Base-by-base conservation (phyloP, 2,113 vertebrate genomes). In the Okapia johnstoni region DNA sequence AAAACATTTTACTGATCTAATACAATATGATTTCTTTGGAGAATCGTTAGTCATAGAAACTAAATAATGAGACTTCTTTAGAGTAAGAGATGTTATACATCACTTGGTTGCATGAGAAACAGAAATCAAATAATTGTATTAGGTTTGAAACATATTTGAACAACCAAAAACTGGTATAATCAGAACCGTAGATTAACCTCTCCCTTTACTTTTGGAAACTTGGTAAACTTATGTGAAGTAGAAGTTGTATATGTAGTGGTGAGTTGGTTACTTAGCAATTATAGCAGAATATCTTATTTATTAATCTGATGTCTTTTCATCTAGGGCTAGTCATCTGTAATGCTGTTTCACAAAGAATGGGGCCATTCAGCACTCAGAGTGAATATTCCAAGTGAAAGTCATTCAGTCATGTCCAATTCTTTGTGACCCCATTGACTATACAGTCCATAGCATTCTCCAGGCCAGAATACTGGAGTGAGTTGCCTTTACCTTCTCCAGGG, bases 101-200 rank as follows among this genome's bases (percentile, higher is more conserved):
- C 23, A 54, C 66, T 80, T 84, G 93, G 81, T 93, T 87, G 25
- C 36, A 83, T 13, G 14, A 84, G 40, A 95, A 94, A 90, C 21
- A 73, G 7, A 90, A 92, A 87, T 87, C 15, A 93, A 80, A 77
- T 77, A 77, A 63, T 93, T 83, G 25, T 19, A 25, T 97, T 88
- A 66, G 15, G 77, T 90, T 93, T 96, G 21, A 94, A 97, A 58
- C 3, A 63, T 50, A 90, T 33, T 87, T 93, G 28, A 95, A 25
- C 19, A 13, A 66, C 63, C 48, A 50, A 90, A 92, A 90, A 76
- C 30, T 76, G 1, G 23, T 26, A 54, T 52, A 66, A 85, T 90
- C 26, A 84, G 66, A 77, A 23, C 16, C 76, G n/a, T 48, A 85
- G 85, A 73, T 52, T 85, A 83, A 87, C 28, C 19, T n/a, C 11